phyloP scores from a whole-genome alignment of 2,888 invertebrate species.

The Parascotia fuliginaria region DNA sequence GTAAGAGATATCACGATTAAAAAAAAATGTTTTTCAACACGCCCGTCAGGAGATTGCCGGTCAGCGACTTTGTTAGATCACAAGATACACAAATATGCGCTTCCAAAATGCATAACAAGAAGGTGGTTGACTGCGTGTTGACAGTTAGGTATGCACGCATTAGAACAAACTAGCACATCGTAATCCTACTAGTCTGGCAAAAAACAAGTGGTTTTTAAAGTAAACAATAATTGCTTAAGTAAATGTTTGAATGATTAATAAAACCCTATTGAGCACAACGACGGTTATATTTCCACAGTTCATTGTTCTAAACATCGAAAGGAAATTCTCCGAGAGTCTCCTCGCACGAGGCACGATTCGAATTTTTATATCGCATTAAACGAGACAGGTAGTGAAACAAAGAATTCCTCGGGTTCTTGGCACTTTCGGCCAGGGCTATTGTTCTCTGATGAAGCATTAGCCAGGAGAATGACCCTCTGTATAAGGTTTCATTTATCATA shows the following conservation, averaged over 20 bases:
- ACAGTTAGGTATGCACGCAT: constrained; percentile 54
- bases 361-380: constrained; percentile 81
- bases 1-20: constrained; percentile 51
- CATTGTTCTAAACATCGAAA: constrained; percentile 70
- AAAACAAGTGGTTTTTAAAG: constrained; percentile 8
- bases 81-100: constrained; percentile 51
- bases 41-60: constrained; percentile 43
- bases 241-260: constrained; percentile 29
- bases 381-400: constrained; percentile 67
- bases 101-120: constrained; percentile 54
- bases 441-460: constrained; percentile 60
- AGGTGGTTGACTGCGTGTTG: constrained; percentile 49
- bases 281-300: constrained; percentile 56
- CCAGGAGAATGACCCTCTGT: constrained; percentile 76
- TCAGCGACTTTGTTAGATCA: constrained; percentile 42
- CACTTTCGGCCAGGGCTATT: constrained; percentile 74
- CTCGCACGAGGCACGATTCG: constrained; percentile 62
- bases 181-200: constrained; percentile 8
- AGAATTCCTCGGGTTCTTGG: constrained; percentile 66
- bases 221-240: constrained; percentile 15
- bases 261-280: constrained; percentile 25
- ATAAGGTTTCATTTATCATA: constrained; percentile 69
- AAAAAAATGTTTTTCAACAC: constrained; percentile 62
- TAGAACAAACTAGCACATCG: constrained; percentile 33
- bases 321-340: constrained; percentile 78